Conservation (phyloP, 2,113 vertebrate species). For the Perccottus glenii region DNA sequence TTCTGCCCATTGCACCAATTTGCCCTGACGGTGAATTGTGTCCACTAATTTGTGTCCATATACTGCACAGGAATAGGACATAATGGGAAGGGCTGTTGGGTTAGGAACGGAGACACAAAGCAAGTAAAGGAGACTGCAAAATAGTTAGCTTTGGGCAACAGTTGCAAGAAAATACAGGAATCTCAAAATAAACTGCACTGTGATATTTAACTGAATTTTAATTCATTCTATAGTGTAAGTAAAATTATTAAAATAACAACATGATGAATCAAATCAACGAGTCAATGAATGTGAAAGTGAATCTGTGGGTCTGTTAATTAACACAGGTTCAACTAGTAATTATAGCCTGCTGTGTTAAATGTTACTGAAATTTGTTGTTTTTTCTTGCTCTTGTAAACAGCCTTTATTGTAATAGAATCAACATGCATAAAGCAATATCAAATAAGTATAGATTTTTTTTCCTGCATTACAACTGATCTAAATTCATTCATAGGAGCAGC, state of each 20-base stretch:
- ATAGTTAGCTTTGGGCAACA: neutral
- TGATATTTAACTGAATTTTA: too few relatives aligned
- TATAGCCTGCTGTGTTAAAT: too few relatives aligned
- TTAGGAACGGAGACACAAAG: constrained; percentile 17
- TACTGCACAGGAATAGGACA: constrained; percentile 53
- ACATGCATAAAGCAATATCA: constrained; percentile 24
- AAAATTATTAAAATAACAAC: too few relatives aligned
- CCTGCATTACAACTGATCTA: constrained; percentile 35
- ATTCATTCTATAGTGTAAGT: too few relatives aligned
- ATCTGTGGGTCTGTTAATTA: too few relatives aligned
- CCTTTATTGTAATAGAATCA: constrained; percentile 18
- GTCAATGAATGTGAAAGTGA: too few relatives aligned
- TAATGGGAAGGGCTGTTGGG: constrained; percentile 43
- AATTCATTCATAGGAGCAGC: too few relatives aligned
- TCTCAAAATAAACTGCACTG: too few relatives aligned
- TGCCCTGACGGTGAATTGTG: constrained; percentile 57
- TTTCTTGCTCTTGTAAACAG: neutral
- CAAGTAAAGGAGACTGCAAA: constrained; percentile 6
- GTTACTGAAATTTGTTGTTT: constrained; percentile 3
- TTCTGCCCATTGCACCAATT: constrained; percentile 57
- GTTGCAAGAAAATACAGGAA: too few relatives aligned
- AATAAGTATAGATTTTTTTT: constrained; percentile 6
- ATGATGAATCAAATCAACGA: too few relatives aligned
- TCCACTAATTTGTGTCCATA: constrained; percentile 44
- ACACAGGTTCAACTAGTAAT: too few relatives aligned